Evolutionary conservation across 2,888 invertebrate genomes (phyloP).

Genomic region (Troglohyphantes excavatus): DNA sequence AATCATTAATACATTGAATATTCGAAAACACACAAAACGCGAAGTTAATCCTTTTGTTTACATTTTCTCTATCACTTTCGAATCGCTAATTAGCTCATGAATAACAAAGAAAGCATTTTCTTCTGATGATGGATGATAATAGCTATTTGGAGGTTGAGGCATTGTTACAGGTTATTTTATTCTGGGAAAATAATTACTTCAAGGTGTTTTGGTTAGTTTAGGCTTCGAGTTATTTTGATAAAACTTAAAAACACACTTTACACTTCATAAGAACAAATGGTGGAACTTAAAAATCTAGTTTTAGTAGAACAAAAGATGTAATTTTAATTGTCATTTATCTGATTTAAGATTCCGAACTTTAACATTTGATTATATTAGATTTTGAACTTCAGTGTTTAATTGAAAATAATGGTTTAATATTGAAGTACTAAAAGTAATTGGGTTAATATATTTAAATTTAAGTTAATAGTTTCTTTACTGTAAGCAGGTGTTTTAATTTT

Average conservation of each 20-base stretch:
- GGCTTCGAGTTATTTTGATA: not conserved
- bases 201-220: not conserved
- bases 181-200: not conserved
- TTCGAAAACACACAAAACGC: slow-evolving; percentile 20
- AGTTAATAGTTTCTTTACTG: too few relatives aligned
- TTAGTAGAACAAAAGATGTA: too few relatives aligned
- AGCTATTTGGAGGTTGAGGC: slow-evolving; percentile 19
- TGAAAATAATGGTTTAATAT: too few relatives aligned
- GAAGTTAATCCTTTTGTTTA: slow-evolving; percentile 44
- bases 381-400: too few relatives aligned
- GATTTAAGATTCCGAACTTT: too few relatives aligned
- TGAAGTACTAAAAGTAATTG: too few relatives aligned
- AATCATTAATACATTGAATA: slow-evolving; percentile 44
- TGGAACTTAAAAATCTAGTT: too few relatives aligned
- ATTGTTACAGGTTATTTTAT: not conserved
- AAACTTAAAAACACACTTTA: not conserved
- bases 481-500: too few relatives aligned
- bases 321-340: too few relatives aligned
- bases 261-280: not conserved
- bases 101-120: slow-evolving; percentile 37
- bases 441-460: too few relatives aligned
- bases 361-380: too few relatives aligned
- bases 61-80: slow-evolving; percentile 40
- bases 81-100: slow-evolving; percentile 41
- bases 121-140: slow-evolving; percentile 50